phyloP scores from a whole-genome alignment of 2,797 vertebrate species.

The Loris lydekkerianus region DNA sequence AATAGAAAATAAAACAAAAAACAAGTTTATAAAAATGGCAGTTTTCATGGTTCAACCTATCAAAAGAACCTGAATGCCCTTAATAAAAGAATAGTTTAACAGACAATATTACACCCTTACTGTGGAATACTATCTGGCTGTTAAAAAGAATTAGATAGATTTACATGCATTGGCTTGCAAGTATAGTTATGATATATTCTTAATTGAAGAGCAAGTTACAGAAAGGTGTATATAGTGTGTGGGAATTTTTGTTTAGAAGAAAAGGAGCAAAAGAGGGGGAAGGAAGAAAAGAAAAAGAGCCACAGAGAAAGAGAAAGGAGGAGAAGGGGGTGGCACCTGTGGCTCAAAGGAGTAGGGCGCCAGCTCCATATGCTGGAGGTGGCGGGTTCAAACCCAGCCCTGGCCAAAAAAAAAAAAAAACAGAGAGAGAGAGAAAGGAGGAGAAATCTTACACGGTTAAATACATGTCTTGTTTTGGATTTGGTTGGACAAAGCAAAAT shows the following conservation, averaged over 20 bases:
- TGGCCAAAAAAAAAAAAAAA: neutral
- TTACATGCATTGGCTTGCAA: slow-evolving; percentile 17
- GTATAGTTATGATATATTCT: neutral
- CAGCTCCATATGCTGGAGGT: too few relatives aligned
- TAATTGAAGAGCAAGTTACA: slow-evolving; percentile 40
- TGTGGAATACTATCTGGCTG: neutral
- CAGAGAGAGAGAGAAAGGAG: neutral
- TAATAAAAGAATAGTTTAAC: neutral
- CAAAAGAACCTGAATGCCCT: neutral
- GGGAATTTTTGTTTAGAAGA: slow-evolving; percentile 42
- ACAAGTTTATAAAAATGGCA: neutral
- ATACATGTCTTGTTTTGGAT: slow-evolving; percentile 5
- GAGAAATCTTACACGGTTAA: neutral
- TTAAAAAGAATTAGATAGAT: slow-evolving; percentile 9
- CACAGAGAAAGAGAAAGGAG: neutral
- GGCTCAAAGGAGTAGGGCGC: too few relatives aligned
- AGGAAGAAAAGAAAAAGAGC: neutral
- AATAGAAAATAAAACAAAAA: neutral
- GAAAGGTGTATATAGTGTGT: neutral
- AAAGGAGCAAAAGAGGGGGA: neutral
- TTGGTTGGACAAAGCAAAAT: neutral
- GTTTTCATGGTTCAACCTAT: slow-evolving; percentile 10
- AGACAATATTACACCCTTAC: neutral
- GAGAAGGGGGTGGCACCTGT: neutral
- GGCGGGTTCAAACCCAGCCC: too few relatives aligned